Conservation (phyloP, 1,140 invertebrate species). For the Bombus waltoni region DNA sequence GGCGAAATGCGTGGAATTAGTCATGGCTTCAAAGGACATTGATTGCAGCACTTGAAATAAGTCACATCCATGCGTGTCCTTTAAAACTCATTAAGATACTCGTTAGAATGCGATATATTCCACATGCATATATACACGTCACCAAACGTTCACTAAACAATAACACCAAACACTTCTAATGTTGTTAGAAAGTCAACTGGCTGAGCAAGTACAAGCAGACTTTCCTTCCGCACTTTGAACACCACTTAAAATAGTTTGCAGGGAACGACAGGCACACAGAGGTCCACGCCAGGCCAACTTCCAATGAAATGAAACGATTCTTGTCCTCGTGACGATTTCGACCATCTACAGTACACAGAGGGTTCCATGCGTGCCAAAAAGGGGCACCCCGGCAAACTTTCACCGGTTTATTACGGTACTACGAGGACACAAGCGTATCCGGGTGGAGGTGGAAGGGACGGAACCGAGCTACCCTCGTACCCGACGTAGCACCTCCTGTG, state of each 20-base stretch:
- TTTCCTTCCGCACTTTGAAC: rapidly evolving
- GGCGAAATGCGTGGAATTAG: constrained; percentile 63
- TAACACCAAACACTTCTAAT: rapidly evolving
- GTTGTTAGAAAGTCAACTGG: rapidly evolving
- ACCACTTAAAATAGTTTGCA: rapidly evolving
- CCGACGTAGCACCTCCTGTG: background rate
- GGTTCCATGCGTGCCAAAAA: constrained; percentile 76
- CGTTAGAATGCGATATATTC: rapidly evolving
- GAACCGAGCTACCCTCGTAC: constrained; percentile 38
- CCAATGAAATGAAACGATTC: constrained; percentile 70
- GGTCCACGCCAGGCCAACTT: constrained; percentile 17
- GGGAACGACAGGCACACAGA: rapidly evolving
- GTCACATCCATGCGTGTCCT: rapidly evolving
- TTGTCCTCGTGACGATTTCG: constrained; percentile 64
- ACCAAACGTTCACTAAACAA: rapidly evolving
- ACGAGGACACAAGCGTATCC: constrained; percentile 29
- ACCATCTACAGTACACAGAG: constrained; percentile 51
- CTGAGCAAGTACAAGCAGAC: rapidly evolving
- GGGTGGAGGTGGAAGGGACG: constrained; percentile 44
- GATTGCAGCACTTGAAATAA: rapidly evolving
- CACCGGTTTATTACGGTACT: constrained; percentile 71
- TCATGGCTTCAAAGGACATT: constrained; percentile 33
- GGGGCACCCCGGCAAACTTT: constrained; percentile 75
- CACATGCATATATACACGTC: rapidly evolving
- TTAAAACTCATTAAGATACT: rapidly evolving